Evolutionary conservation across 2,797 vertebrate genomes (phyloP).

Genomic region (Lepus oiostolus): DNA sequence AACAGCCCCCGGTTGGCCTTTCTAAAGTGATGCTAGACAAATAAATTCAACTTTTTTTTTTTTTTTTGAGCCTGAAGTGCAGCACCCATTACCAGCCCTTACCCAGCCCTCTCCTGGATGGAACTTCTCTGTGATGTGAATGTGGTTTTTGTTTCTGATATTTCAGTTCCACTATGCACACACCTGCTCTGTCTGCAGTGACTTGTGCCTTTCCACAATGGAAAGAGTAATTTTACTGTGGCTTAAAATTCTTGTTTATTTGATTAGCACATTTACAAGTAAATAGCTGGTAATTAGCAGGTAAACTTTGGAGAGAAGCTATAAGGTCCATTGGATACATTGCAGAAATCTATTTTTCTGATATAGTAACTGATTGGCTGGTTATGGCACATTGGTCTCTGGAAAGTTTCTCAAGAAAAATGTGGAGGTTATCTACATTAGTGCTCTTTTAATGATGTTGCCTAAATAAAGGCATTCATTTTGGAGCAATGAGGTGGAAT

Average conservation of each 20-base stretch:
- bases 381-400: slow-evolving; percentile 69
- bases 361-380: slow-evolving; percentile 54
- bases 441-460: slow-evolving; percentile 63
- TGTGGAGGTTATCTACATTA: slow-evolving; percentile 62
- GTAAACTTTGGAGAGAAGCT: slow-evolving; percentile 16
- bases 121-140: neutral
- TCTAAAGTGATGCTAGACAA: neutral
- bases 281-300: slow-evolving; percentile 54
- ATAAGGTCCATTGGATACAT: neutral
- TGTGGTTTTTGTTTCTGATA: neutral
- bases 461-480: slow-evolving; percentile 65
- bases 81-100: fast-evolving
- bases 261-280: slow-evolving; percentile 49
- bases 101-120: neutral
- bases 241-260: neutral
- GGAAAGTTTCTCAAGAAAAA: slow-evolving; percentile 74
- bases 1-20: neutral
- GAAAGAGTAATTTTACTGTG: neutral
- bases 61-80: neutral
- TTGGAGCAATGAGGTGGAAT: slow-evolving; percentile 55
- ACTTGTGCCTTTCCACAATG: neutral
- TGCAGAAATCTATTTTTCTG: slow-evolving; percentile 69
- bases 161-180: neutral
- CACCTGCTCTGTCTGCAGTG: fast-evolving
- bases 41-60: neutral